Base-by-base conservation (phyloP, 2,113 vertebrate species). In the Ochotona curzoniae region DNA sequence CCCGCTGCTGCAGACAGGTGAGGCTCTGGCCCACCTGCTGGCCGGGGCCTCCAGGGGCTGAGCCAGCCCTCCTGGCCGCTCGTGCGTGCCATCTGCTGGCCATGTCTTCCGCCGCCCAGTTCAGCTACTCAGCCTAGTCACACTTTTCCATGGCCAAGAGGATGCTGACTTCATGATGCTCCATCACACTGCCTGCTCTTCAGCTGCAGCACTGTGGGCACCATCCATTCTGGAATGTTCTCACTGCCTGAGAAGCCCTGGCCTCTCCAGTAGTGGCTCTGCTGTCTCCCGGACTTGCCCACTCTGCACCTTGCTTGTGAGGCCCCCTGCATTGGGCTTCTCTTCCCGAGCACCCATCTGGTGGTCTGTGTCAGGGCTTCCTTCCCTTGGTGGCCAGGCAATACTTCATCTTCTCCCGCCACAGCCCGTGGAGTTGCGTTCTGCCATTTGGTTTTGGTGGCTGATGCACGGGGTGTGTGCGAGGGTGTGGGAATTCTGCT, bases 271-370 rank as follows among this genome's bases (percentile, higher is more conserved):
- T 67, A 75, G 25, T 38, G 44, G 4, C 71, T 57, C 7, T 7
- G 38, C 15, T 0, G 9, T 44, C 13, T 63, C 21, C 30, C 0
- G 38, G 28, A 9, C 7, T 47, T n/a, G 15, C 17, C n/a, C 47
- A 0, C 32, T 44, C 63, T 44, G 25, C 12, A 44, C 51, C 28
- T n/a, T 80, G 49, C 71, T 0, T 5, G 2, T 21, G 9, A 38
- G 69, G 14, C 60, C 35, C 38, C 30, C 25, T 1, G 4, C 7
- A 26, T 44, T n/a, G 15, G 73, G 60, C 9, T 60, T 49, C 25
- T 32, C 3, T 32, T 61, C 21, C n/a, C 20, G 0, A 35, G n/a
- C 38, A 7, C 10, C 2, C 14, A 1, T 13, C 3, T 2, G 15
- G 51, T 11, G 7, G 69, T n/a, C 10, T 8, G 28, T 32, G 2